Conservation (phyloP, 2,113 vertebrate genomes). For the Carollia perspicillata region DNA sequence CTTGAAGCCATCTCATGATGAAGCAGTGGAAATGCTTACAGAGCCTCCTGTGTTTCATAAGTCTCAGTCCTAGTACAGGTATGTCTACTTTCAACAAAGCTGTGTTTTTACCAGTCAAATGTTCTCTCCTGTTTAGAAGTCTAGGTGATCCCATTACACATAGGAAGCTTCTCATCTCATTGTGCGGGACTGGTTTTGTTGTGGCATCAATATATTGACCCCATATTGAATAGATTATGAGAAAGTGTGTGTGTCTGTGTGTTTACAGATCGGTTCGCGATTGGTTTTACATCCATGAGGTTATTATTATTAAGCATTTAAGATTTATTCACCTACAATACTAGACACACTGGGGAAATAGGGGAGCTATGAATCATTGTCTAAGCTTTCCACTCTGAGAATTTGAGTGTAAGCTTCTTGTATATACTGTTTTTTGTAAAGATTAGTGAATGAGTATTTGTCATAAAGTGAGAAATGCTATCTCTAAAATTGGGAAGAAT, state of each 20-base stretch:
- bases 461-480: neutral
- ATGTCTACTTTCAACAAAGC: neutral
- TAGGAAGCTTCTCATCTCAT: neutral
- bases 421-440: neutral
- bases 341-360: neutral
- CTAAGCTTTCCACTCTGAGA: neutral
- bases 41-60: neutral
- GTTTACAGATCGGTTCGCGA: neutral
- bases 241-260: neutral
- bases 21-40: neutral
- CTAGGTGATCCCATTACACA: neutral
- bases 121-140: neutral
- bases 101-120: neutral
- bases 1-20: neutral
- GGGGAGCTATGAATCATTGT: neutral
- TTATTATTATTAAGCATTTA: neutral
- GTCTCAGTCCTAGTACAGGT: neutral
- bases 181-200: neutral
- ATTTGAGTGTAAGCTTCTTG: neutral
- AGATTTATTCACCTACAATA: neutral
- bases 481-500: slow-evolving; percentile 7
- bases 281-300: neutral
- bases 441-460: neutral
- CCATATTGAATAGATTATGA: neutral
- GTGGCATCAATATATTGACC: neutral